These are phyloP conservation scores for Condylura cristata DNA, from an alignment of 2,113 vertebrate species.

Conservation along the genomic window DNA sequence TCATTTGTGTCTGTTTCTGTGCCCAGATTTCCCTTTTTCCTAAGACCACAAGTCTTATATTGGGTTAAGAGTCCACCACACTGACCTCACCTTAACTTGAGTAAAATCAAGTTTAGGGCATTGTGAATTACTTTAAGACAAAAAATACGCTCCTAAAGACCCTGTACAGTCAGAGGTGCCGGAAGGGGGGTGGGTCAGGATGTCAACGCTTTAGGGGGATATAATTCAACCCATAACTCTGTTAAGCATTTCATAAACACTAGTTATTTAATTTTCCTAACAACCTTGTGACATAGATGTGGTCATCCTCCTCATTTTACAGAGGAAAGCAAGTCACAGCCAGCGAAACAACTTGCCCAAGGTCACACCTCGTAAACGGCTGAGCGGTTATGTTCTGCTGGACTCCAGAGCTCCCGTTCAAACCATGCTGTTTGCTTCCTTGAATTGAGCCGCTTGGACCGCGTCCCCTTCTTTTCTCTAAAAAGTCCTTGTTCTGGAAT, in stretches of 20 bases:
- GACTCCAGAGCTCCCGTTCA: not conserved
- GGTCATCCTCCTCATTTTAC: not conserved
- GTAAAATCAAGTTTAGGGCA: too few relatives aligned
- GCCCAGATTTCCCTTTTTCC: not conserved
- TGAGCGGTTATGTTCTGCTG: not conserved
- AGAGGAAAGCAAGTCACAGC: conserved; percentile 19
- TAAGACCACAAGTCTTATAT: not conserved
- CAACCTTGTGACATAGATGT: not conserved
- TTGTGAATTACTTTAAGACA: too few relatives aligned
- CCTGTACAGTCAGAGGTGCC: not conserved
- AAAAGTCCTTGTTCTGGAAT: conserved; percentile 49
- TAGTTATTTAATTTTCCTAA: conserved; percentile 44
- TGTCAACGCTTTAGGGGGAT: not conserved
- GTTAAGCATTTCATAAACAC: not conserved
- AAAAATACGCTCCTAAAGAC: conserved; percentile 39
- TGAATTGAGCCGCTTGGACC: conserved; percentile 12
- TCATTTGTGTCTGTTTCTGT: not conserved
- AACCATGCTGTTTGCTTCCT: conserved; percentile 2
- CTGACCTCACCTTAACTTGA: not conserved
- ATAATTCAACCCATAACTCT: not conserved
- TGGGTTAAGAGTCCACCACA: not conserved
- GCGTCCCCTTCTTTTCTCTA: conserved; percentile 50
- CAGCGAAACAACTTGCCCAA: conserved; percentile 18
- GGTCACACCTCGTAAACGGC: not conserved
- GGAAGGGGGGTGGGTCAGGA: not conserved